Evolutionary conservation across 2,797 vertebrate species (phyloP), one percentile per base, ranked within the genome.

Genomic region (Eulemur coronatus): DNA sequence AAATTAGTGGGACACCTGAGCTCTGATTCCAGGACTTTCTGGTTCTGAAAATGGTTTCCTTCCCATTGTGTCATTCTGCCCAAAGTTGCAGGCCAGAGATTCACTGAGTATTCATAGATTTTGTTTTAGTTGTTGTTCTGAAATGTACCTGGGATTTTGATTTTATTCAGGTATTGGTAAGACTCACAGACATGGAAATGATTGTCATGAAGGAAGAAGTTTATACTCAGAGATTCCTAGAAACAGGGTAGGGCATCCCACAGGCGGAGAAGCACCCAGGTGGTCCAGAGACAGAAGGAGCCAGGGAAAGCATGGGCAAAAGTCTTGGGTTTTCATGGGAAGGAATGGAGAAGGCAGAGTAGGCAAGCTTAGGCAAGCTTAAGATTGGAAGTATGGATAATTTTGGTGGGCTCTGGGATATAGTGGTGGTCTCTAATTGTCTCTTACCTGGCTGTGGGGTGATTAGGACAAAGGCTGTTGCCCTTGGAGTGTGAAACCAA

Each of bases 231-330:
- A 88, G n/a, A 38, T 59, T 7, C 20, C 55, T 79, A 35, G 57
- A 84, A 79, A 46, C 3, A 15, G 20, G 46, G 35, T 55, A 52
- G 0, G 3, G 7, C 9, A 2, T 18, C 14, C 11, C 8, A 35
- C 28, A 7, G 3, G 1, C 18, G 11, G 26, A 15, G 28, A 52
- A 41, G 48, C 6, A 4, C 30, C 15, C 11, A 0, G 28, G n/a
- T 82, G 7, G 35, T 26, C 10, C 30, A n/a, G 46, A 63, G 35
- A 35, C 67, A 17, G 38, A 26, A 48, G 8, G 18, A 48, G 7
- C 14, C 33, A 76, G n/a, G 0, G 17, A 35, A 57, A 57, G 35
- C 11, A 0, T 67, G 30, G 28, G 14, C 30, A 33, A 30, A 46
- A 46, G 12, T 18, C 20, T 10, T 1, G 38, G 80, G 7, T 57